These are phyloP conservation scores for Drosophila antonietae DNA, from an alignment of 2,888 invertebrate genomes.

Conservation along the genomic window DNA sequence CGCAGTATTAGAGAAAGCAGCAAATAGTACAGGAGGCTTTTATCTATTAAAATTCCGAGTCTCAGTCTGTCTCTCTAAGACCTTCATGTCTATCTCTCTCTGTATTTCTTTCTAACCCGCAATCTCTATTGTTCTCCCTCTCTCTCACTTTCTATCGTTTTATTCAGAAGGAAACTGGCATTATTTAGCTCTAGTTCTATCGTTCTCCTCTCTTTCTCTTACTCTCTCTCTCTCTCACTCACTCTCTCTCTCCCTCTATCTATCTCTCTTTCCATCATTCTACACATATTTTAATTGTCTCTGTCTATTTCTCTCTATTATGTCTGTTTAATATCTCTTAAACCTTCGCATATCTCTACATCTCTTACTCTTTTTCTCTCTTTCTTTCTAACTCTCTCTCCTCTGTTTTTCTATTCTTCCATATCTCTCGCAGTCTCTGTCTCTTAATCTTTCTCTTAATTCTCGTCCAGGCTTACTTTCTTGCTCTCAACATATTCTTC, in stretches of 20 bases:
- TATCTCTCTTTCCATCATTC: not conserved
- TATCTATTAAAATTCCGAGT: not conserved
- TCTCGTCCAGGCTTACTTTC: not conserved
- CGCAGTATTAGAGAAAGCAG: too few species aligned
- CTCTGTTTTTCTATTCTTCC: not conserved
- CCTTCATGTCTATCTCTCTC: too few species aligned
- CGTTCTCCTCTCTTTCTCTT: too few species aligned
- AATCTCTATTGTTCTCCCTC: too few species aligned
- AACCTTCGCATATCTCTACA: not conserved
- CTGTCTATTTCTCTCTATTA: not conserved
- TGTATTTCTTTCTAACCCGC: too few species aligned
- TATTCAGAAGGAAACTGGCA: too few species aligned
- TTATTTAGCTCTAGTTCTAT: too few species aligned
- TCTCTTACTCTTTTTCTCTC: not conserved
- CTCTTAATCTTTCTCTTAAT: not conserved
- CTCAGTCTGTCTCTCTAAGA: too few species aligned
- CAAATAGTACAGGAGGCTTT: not conserved
- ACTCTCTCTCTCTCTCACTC: not conserved
- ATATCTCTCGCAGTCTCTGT: not conserved
- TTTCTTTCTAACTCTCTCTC: not conserved
- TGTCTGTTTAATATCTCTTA: too few species aligned
- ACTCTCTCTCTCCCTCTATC: not conserved
- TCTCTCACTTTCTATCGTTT: too few species aligned
- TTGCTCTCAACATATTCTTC: not conserved
- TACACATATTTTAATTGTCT: too few species aligned